phyloP scores from a whole-genome alignment of 2,113 vertebrate species.

The Entelurus aequoreus region DNA sequence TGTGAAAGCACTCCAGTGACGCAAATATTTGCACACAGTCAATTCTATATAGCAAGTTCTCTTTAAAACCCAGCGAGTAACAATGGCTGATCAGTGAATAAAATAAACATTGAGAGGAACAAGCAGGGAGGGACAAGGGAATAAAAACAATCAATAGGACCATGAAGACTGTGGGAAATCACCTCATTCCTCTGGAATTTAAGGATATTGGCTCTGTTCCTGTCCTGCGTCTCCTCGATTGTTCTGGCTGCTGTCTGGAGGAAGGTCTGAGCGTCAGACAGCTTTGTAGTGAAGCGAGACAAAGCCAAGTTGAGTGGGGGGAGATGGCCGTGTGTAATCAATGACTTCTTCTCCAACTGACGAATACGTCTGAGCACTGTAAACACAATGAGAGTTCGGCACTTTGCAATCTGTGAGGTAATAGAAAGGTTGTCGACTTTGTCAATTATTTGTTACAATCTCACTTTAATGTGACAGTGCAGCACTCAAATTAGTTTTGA shows the following conservation, averaged over 20 bases:
- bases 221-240: constrained; percentile 65
- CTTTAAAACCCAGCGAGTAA: too few relatives aligned
- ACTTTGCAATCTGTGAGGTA: background rate
- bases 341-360: constrained; percentile 76
- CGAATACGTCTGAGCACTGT: constrained; percentile 67
- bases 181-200: constrained; percentile 80
- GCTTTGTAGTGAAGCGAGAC: constrained; percentile 68
- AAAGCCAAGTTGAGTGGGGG: constrained; percentile 74
- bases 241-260: constrained; percentile 69
- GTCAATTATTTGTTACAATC: too few relatives aligned
- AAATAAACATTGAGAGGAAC: background rate
- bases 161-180: constrained; percentile 28
- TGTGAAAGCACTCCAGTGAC: too few relatives aligned
- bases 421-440: too few relatives aligned
- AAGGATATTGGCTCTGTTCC: constrained; percentile 72
- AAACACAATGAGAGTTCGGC: background rate
- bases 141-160: background rate
- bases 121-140: background rate
- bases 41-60: too few relatives aligned
- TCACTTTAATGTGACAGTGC: too few relatives aligned
- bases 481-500: too few relatives aligned
- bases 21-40: too few relatives aligned
- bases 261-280: constrained; percentile 74
- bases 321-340: constrained; percentile 75
- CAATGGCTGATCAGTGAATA: background rate